These are phyloP conservation scores for Acipenser oxyrinchus DNA, from an alignment of 2,797 vertebrate species.

Conservation along the genomic window DNA sequence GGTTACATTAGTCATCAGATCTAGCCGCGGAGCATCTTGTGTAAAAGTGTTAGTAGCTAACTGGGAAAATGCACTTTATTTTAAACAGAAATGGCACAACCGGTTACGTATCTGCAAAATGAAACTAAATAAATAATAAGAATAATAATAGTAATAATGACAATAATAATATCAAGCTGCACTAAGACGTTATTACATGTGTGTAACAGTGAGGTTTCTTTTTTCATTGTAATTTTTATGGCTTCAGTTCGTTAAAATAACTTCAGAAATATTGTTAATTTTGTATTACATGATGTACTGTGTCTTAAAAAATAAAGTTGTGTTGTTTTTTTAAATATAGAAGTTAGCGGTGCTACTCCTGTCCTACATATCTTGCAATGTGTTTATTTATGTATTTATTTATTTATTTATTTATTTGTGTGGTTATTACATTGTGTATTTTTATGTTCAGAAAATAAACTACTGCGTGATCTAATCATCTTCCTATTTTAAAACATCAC, in stretches of 20 bases:
- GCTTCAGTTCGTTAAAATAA: constrained; percentile 62
- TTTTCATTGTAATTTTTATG: constrained; percentile 72
- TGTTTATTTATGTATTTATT: too few relatives aligned
- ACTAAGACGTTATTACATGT: constrained; percentile 62
- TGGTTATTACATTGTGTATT: too few relatives aligned
- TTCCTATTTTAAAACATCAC: too few relatives aligned
- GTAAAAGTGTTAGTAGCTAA: constrained; percentile 61
- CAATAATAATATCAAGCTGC: constrained; percentile 49
- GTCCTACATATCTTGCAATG: too few relatives aligned
- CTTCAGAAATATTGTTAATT: constrained; percentile 69
- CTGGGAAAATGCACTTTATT: constrained; percentile 80
- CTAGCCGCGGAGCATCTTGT: constrained; percentile 59
- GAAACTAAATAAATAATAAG: constrained; percentile 36
- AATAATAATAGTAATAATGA: constrained; percentile 38
- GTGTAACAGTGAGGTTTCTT: constrained; percentile 70
- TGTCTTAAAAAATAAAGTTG: constrained; percentile 50
- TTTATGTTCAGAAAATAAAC: too few relatives aligned
- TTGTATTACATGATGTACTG: constrained; percentile 72
- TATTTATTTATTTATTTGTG: too few relatives aligned
- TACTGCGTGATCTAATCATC: too few relatives aligned
- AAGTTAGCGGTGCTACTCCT: neutral
- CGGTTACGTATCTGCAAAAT: constrained; percentile 71
- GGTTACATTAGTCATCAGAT: constrained; percentile 22
- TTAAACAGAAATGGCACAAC: constrained; percentile 66
- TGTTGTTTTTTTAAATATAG: constrained; percentile 3